Evolutionary conservation across 2,113 vertebrate species (phyloP), one percentile per base, ranked within the genome.

Genomic region (Morone saxatilis): DNA sequence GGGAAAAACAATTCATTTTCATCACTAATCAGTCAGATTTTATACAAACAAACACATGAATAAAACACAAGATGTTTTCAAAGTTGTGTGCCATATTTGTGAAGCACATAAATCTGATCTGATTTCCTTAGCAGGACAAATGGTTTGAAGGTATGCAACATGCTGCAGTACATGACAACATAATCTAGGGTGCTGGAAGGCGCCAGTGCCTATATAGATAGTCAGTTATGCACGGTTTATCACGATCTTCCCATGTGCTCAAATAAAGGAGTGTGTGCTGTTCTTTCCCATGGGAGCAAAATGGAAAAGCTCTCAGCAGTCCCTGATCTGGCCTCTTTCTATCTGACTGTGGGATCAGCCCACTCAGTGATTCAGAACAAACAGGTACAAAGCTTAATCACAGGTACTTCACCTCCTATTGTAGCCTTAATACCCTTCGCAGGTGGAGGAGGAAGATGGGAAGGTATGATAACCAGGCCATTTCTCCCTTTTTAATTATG

Each of bases 301-400:
- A 56, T 40, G n/a, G 47, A 67, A 72, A 81, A 81, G 22, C 43
- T 48, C 41, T 22, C n/a, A 31, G 22, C 48, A 78, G 54, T 40
- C 71, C 71, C 53, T 77, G 66, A 31, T 43, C 67, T 68, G 84
- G 25, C 40, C 62, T 84, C 5, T 70, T 81, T 88, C 51, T 71
- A 80, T 87, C 91, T 65, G 40, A 25, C 45, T 48, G 67, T 71
- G 82, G 86, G 86, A 85, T 91, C 83, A 78, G 84, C 73, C 63
- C 54, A 78, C 82, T 77, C 83, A 82, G 45, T 92, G 85, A 89
- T 86, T 93, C 82, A 92, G 75, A 88, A 60, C 76, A 89, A 87
- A 93, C 86, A 91, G 61, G 77, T 68, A 54, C 68, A 76, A 65
- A 76, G 76, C 81, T 80, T 81, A 81, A 88, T 72, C 84, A 79